A percentile compares a stretch with the other conserved stretches of the same genome.
These are phyloP conservation scores for Ceraclea dissimilis DNA, from an alignment of 2,888 invertebrate species.

Conservation along the genomic window DNA sequence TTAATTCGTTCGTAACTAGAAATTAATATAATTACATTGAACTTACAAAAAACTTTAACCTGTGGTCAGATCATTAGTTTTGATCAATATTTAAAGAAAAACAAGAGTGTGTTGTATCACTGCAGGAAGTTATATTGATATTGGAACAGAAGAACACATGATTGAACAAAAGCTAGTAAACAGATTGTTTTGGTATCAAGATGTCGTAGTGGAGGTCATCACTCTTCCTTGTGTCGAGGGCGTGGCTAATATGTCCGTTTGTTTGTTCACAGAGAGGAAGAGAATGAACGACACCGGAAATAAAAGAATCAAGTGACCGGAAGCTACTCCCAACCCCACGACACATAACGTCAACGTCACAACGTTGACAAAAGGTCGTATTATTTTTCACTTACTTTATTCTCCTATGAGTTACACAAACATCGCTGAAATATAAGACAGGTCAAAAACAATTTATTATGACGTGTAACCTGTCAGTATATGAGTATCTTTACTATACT, in stretches of 20 bases:
- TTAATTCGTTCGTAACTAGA: too few relatives aligned
- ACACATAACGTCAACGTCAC: neutral
- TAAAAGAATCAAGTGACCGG: slow-evolving; percentile 13
- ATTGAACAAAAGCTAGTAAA: neutral
- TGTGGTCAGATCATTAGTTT: too few relatives aligned
- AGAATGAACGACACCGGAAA: neutral
- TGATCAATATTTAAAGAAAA: too few relatives aligned
- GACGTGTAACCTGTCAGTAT: too few relatives aligned
- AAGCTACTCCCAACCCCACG: slow-evolving; percentile 4
- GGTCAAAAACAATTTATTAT: too few relatives aligned
- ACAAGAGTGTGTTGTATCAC: too few relatives aligned
- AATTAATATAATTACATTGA: too few relatives aligned
- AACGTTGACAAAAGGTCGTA: neutral
- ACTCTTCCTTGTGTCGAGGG: neutral
- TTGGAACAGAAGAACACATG: neutral
- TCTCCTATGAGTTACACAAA: neutral
- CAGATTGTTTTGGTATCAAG: neutral
- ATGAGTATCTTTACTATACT: too few relatives aligned
- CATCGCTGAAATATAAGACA: too few relatives aligned
- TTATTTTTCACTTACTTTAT: neutral
- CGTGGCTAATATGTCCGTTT: neutral
- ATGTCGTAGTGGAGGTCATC: neutral
- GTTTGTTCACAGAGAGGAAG: neutral
- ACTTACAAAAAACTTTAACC: too few relatives aligned
- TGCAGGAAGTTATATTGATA: too few relatives aligned